These are phyloP conservation scores for Agriopis aurantiaria DNA, from an alignment of 2,888 invertebrate species.

Conservation along the genomic window DNA sequence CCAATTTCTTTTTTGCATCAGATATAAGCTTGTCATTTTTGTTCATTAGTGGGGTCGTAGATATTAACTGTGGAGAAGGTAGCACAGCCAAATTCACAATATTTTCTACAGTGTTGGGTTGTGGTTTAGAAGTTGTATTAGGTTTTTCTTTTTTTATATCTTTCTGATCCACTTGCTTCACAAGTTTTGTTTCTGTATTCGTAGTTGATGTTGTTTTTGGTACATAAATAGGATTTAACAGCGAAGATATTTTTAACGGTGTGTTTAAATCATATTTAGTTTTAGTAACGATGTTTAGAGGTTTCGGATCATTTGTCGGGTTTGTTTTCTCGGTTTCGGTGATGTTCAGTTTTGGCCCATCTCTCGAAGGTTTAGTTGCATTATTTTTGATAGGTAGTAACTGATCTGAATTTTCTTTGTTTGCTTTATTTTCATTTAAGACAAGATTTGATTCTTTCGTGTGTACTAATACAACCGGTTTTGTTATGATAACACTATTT, in stretches of 20 bases:
- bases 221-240: slow-evolving; percentile 68
- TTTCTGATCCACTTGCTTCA: slow-evolving; percentile 23
- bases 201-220: slow-evolving; percentile 45
- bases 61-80: slow-evolving; percentile 12
- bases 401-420: slow-evolving; percentile 19
- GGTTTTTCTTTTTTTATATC: slow-evolving; percentile 15
- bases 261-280: slow-evolving; percentile 50
- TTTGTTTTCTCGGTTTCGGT: slow-evolving; percentile 24
- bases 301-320: slow-evolving; percentile 24
- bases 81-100: slow-evolving; percentile 7
- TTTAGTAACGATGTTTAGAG: slow-evolving; percentile 34
- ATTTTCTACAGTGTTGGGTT: slow-evolving; percentile 12
- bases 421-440: slow-evolving; percentile 30
- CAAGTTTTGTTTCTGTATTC: slow-evolving; percentile 31
- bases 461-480: slow-evolving; percentile 54
- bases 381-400: slow-evolving; percentile 11
- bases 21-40: slow-evolving; percentile 15
- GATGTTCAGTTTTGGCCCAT: neutral
- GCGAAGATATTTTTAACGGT: slow-evolving; percentile 75
- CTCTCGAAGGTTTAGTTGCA: neutral
- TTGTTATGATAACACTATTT: slow-evolving; percentile 53
- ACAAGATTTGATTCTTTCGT: slow-evolving; percentile 46
- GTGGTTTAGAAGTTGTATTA: slow-evolving; percentile 1
- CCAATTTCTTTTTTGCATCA: slow-evolving; percentile 27
- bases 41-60: neutral